Base-by-base conservation (phyloP, 2,888 invertebrate genomes). In the Eupithecia pulchellata region DNA sequence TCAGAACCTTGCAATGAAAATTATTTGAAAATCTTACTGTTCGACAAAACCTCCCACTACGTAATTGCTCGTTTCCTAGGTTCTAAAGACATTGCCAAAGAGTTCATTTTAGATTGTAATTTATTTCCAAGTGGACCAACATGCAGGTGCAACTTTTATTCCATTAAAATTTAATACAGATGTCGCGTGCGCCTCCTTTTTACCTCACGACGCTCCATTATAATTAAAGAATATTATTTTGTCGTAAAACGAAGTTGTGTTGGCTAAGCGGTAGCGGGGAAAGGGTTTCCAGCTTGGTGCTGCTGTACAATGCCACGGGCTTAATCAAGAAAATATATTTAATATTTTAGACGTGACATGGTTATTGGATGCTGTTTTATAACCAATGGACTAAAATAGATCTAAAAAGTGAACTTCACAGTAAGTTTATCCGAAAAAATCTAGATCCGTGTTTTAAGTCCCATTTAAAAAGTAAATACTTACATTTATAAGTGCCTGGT, bases 91-190 rank as follows among this genome's bases (percentile, higher is more conserved):
- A 6, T 5, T 4, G 2, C 5, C 32, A 61, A 20, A 61, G 34
- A 34, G 55, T 52, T 27, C 27, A 47, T 39, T 29, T 34, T 20
- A 13, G 30, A 6, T 52, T 39, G 36, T 34, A 61, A 20, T 36
- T 61, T 20, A n/a, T 14, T 61, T 25, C 34, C 36, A 42, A 66
- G 42, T 57, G 30, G 20, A 42, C 30, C 32, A 20, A 34, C 32
- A 30, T 58, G 93, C 93, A 93, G 93, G 92, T 93, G 93, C 93
- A 89, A 83, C 82, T 77, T 25, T 86, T 88, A 84, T 89, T 90
- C 88, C 91, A 93, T 93, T 93, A 91, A 92, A 91, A 87, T 91
- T 93, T 92, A 91, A 93, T 92, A 92, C 92, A 93, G 91, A 90
- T 91, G 92, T 93, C 93, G 92, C 90, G 91, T 92, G 92, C 88